Percentiles rank a stretch among this genome's conserved stretches.
phyloP scores from a whole-genome alignment of 2,113 vertebrate genomes.

The Nestor notabilis region DNA sequence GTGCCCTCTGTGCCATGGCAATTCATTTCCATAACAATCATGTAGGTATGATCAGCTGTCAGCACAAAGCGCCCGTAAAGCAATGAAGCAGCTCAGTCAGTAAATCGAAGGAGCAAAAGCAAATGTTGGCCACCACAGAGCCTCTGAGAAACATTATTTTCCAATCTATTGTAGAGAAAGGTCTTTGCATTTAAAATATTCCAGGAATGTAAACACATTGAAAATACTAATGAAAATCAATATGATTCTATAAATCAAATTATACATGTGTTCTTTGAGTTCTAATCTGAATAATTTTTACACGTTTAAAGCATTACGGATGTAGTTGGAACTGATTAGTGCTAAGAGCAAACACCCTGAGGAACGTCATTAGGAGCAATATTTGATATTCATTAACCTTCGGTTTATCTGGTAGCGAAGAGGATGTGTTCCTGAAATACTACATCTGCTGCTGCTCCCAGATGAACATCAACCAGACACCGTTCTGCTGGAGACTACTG shows the following conservation, averaged over 20 bases:
- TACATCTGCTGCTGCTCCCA: not conserved
- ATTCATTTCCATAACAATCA: not conserved
- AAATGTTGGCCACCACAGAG: not conserved
- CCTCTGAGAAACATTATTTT: not conserved
- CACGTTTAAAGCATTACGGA: accelerated
- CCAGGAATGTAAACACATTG: not conserved
- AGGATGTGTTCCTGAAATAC: not conserved
- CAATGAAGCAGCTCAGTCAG: not conserved
- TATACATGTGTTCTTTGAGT: not conserved
- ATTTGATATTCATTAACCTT: not conserved
- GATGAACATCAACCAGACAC: accelerated
- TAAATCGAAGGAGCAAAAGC: not conserved
- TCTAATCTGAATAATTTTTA: not conserved
- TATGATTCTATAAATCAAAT: not conserved
- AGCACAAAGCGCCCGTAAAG: not conserved
- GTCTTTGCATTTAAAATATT: not conserved
- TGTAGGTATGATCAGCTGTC: not conserved
- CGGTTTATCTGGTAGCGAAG: not conserved
- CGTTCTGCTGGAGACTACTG: not conserved
- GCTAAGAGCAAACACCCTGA: not conserved
- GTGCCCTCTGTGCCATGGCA: not conserved
- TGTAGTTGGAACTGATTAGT: not conserved
- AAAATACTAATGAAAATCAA: not conserved
- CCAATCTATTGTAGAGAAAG: accelerated
- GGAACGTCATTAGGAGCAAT: not conserved